Evolutionary conservation across 2,888 invertebrate species (phyloP).

Genomic region (Lepidocyrtoides sp.): DNA sequence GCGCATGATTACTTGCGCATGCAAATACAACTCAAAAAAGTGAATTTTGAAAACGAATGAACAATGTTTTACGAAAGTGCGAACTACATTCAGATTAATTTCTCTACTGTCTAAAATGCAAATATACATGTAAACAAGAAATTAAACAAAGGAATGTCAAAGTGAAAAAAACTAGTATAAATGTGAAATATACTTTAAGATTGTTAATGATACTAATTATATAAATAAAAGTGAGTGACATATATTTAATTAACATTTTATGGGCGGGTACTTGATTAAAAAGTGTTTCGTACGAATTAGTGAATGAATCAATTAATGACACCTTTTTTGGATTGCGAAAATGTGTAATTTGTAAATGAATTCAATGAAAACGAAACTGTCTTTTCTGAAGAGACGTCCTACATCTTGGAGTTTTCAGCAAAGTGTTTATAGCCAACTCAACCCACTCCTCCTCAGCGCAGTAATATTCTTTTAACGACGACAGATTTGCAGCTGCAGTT

Average conservation of each 20-base stretch:
- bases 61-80: too few relatives aligned
- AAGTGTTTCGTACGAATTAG: conserved; percentile 11
- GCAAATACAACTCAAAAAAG: too few relatives aligned
- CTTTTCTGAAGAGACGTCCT: too few relatives aligned
- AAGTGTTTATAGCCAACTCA: conserved; percentile 40
- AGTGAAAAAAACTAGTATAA: not conserved
- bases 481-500: conserved; percentile 60
- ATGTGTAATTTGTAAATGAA: not conserved
- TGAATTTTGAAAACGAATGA: too few relatives aligned
- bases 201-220: conserved; percentile 14
- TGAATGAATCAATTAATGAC: not conserved
- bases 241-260: conserved; percentile 14
- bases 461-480: conserved; percentile 41
- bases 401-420: not conserved
- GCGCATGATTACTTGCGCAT: too few relatives aligned
- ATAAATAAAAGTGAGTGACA: not conserved
- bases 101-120: too few relatives aligned
- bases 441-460: not conserved
- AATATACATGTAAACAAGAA: too few relatives aligned
- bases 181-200: not conserved
- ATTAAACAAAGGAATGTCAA: too few relatives aligned
- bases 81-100: too few relatives aligned
- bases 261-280: conserved; percentile 16
- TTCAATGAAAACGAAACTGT: not conserved
- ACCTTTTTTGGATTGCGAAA: not conserved